Evolutionary conservation across 1,140 invertebrate species (phyloP).

Genomic region (Drosophila arizonae): DNA sequence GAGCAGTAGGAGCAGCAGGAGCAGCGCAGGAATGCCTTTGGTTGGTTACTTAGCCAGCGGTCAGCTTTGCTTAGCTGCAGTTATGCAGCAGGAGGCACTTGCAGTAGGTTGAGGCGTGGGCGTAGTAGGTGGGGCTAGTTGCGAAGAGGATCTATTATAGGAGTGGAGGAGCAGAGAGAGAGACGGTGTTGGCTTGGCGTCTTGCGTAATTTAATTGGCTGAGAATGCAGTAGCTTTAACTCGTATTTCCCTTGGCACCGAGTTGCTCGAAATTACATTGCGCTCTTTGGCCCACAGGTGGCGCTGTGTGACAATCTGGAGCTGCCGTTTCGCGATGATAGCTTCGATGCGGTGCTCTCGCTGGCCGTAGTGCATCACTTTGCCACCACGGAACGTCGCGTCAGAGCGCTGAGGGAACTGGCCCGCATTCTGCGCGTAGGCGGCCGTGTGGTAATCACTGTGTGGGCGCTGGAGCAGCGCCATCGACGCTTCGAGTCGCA

Average conservation of each 20-base stretch:
- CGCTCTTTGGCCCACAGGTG: conserved; percentile 84
- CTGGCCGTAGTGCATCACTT: conserved; percentile 98
- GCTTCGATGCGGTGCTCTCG: conserved; percentile 96
- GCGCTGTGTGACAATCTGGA: conserved; percentile 94
- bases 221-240: conserved; percentile 91
- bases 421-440: conserved; percentile 94
- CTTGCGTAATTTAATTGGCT: conserved; percentile 51
- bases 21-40: conserved; percentile 18
- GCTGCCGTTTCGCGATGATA: conserved; percentile 95
- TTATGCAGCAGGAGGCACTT: not conserved
- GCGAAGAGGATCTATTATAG: conserved; percentile 20
- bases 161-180: not conserved
- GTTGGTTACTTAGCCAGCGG: conserved; percentile 24
- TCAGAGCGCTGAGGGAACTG: conserved; percentile 93
- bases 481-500: conserved; percentile 89
- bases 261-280: conserved; percentile 11
- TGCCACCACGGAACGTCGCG: conserved; percentile 94
- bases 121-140: conserved; percentile 7
- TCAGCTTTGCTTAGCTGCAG: not conserved
- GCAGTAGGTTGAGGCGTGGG: not conserved
- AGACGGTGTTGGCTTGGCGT: not conserved
- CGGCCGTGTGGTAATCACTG: conserved; percentile 95
- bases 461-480: conserved; percentile 98
- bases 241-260: conserved; percentile 88
- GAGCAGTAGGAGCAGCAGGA: not conserved